Conservation (phyloP, 2,888 invertebrate genomes). For the Pimpla rufipes region DNA sequence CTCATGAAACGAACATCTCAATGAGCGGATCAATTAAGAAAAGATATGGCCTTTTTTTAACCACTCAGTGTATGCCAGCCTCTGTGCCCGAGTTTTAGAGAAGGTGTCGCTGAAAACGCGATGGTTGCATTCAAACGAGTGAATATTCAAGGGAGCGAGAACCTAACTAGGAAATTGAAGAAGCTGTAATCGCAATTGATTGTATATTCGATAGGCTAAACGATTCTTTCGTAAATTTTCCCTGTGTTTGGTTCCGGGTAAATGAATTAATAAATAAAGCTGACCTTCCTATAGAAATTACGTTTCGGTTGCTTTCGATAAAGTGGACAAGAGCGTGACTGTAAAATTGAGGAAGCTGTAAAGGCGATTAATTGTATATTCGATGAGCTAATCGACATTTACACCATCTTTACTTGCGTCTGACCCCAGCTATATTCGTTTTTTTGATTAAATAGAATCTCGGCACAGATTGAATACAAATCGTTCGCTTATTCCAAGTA, state of each 20-base stretch:
- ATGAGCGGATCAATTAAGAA: neutral
- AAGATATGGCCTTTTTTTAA: too few species aligned
- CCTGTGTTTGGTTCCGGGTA: neutral
- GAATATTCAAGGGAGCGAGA: slow-evolving; percentile 11
- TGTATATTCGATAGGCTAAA: slow-evolving; percentile 7
- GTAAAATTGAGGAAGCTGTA: too few species aligned
- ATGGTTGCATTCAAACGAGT: neutral
- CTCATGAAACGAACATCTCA: too few species aligned
- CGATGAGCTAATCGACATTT: too few species aligned
- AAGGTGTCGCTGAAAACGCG: neutral
- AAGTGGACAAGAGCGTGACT: too few species aligned
- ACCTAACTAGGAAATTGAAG: slow-evolving; percentile 21
- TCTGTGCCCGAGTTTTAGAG: slow-evolving; percentile 9
- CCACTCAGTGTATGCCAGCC: neutral
- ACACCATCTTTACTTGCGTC: too few species aligned
- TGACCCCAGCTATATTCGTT: too few species aligned
- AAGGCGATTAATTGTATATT: too few species aligned
- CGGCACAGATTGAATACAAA: slow-evolving; percentile 3
- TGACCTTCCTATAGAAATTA: too few species aligned
- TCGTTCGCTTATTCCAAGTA: slow-evolving; percentile 29
- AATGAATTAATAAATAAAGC: neutral
- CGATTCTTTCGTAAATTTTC: neutral
- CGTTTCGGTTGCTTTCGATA: too few species aligned
- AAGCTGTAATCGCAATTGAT: slow-evolving; percentile 17
- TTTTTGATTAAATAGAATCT: neutral